Conservation (phyloP, 92 coral and sea anemone genomes). For the Epizoanthus stellaris region DNA sequence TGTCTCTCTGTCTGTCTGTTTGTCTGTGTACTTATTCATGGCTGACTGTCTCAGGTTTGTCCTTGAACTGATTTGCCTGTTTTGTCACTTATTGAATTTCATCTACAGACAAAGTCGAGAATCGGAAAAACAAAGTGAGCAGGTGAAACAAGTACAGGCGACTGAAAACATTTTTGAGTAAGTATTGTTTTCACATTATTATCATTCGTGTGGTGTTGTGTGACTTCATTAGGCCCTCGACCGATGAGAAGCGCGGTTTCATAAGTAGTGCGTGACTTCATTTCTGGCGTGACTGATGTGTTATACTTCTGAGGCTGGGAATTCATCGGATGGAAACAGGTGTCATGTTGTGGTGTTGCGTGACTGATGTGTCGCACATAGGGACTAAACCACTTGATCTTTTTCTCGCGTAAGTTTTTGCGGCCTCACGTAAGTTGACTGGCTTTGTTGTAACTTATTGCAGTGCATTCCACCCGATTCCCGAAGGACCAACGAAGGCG, state of each 20-base stretch:
- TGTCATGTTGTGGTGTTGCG: too few relatives aligned
- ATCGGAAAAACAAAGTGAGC: conserved; percentile 82
- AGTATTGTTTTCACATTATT: conserved; percentile 28
- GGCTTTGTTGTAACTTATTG: neutral
- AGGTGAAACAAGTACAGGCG: conserved; percentile 83
- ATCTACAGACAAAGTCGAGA: conserved; percentile 74
- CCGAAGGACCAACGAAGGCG: conserved; percentile 93
- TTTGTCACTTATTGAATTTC: neutral
- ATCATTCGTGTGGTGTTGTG: neutral
- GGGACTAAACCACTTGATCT: neutral
- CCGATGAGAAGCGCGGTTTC: neutral
- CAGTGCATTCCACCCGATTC: conserved; percentile 78
- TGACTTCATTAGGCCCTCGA: neutral
- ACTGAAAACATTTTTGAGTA: conserved; percentile 88
- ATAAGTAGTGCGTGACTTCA: neutral
- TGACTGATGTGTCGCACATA: too few relatives aligned
- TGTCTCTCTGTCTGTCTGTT: neutral
- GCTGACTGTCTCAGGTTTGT: neutral
- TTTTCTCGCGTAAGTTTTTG: neutral
- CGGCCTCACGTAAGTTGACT: neutral
- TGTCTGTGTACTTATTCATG: neutral
- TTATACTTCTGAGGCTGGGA: too few relatives aligned
- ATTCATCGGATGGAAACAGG: too few relatives aligned
- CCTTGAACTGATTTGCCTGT: neutral
- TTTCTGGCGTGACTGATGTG: too few relatives aligned